Base-by-base conservation (phyloP, 2,888 invertebrate species). In the Drosophila antonietae region DNA sequence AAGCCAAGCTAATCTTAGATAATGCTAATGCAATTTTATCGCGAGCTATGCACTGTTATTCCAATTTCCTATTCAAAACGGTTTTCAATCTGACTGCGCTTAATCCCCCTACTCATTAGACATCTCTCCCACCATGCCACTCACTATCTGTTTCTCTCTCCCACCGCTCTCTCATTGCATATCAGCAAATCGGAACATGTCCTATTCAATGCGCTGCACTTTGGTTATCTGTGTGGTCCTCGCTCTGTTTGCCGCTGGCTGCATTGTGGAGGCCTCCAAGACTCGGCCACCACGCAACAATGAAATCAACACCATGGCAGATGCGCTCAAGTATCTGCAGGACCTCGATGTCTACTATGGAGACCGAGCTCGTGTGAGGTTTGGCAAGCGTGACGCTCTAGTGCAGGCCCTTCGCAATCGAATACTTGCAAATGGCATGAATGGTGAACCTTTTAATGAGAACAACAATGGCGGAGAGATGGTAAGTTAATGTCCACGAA, bases 301-400 rank as follows among this genome's bases (percentile, higher is more conserved):
- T 59, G 93, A 94, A 0, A 94, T 94, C 53, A 93, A 94, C 68
- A 94, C 94, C 82, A 95, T 95, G 94, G 95, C 95, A 0, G 95
- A 95, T 75, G 95, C 95, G 4, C 93, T 95, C 1, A 95, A 95
- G 78, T 95, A 95, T 92, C 93, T 95, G 73, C 95, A 95, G 78
- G 94, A 95, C 76, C 92, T 95, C 72, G 95, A 95, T 83, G 94
- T 94, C 78, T 94, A 94, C 87, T 95, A 95, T 86, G 95, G 95
- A 3, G 95, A 95, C 80, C 94, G 95, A 80, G 94, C 95, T 80
- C 94, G 95, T 92, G 95, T 95, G 61, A 94, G 93, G 39, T 93
- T 92, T 57, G 93, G 93, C 5, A 93, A 93, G 68, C 88, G 93
- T 2, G 80, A 84, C 31, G 68, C 89, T 1, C 56, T 92, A n/a